phyloP scores from a whole-genome alignment of 2,888 invertebrate species.

The Furcula furcula region DNA sequence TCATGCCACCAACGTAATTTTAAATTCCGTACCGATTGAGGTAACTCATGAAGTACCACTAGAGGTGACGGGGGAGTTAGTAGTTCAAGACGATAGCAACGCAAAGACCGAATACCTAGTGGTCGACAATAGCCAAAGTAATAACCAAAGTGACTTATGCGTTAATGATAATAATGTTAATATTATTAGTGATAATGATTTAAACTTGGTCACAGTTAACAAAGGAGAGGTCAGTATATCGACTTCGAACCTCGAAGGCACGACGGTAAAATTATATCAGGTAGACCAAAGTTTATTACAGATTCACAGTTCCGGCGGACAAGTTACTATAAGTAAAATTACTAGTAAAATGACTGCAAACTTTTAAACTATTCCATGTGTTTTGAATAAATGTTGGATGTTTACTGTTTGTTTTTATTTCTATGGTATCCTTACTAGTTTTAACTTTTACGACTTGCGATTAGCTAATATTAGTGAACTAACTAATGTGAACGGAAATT shows the following conservation, averaged over 20 bases:
- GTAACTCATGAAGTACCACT: conserved; percentile 39
- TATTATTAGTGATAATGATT: conserved; percentile 33
- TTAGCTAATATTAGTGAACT: no score
- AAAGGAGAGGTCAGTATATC: conserved; percentile 50
- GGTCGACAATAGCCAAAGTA: conserved; percentile 37
- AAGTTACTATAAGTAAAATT: conserved; percentile 63
- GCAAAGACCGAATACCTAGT: conserved; percentile 49
- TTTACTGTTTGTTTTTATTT: not conserved
- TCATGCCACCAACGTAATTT: conserved; percentile 8
- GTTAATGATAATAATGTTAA: conserved; percentile 28
- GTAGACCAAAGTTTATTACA: conserved; percentile 62
- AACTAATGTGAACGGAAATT: no score
- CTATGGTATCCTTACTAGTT: no score
- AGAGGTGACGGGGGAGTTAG: conserved; percentile 48
- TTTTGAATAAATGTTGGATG: not conserved
- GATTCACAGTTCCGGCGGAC: conserved; percentile 51
- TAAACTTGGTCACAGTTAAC: conserved; percentile 55
- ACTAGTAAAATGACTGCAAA: conserved; percentile 63
- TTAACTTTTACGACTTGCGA: no score
- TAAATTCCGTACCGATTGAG: conserved; percentile 22
- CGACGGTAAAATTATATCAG: conserved; percentile 51
- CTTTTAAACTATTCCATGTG: conserved; percentile 33
- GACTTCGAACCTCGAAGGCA: conserved; percentile 40
- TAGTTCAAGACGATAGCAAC: conserved; percentile 48
- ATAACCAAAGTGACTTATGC: conserved; percentile 25